A percentile compares a stretch with the other conserved stretches of the same genome.
phyloP scores from a whole-genome alignment of 2,888 invertebrate species.

The Drosophila heteroneura region DNA sequence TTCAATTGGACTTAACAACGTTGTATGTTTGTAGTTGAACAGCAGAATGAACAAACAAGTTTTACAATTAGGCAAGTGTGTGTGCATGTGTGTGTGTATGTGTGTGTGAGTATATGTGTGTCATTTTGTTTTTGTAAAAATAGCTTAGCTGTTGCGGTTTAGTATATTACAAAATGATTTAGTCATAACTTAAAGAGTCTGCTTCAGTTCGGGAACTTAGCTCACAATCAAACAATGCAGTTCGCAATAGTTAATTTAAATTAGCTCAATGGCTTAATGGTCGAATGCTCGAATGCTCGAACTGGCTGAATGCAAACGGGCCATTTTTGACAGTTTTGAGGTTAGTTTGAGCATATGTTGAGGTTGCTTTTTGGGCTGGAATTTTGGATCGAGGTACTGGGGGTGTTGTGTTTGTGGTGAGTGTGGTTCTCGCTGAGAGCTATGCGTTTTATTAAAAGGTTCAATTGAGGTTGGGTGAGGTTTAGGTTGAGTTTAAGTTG shows the following conservation, averaged over 20 bases:
- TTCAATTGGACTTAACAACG: conserved; percentile 44
- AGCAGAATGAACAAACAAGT: conserved; percentile 45
- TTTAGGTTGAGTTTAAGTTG: conserved; percentile 27
- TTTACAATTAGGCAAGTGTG: conserved; percentile 34
- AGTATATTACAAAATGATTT: conserved; percentile 77
- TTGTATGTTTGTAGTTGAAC: conserved; percentile 28
- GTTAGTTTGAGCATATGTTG: conserved; percentile 42
- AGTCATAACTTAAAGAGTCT: conserved; percentile 59
- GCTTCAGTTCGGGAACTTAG: conserved; percentile 64
- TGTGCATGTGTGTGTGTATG: background rate
- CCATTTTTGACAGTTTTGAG: conserved; percentile 60
- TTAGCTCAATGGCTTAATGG: conserved; percentile 35
- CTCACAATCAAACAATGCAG: conserved; percentile 77
- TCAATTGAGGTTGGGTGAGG: conserved; percentile 6
- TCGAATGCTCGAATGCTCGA: conserved; percentile 35
- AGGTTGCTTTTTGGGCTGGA: conserved; percentile 19
- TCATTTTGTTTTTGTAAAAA: conserved; percentile 29
- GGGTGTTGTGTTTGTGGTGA: conserved; percentile 22
- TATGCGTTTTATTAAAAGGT: background rate
- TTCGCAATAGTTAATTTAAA: conserved; percentile 56
- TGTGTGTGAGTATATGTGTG: background rate
- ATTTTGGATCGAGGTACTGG: background rate
- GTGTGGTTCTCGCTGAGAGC: conserved; percentile 6
- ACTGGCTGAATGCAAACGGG: conserved; percentile 45
- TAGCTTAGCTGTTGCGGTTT: conserved; percentile 48